phyloP scores from a whole-genome alignment of 2,113 vertebrate species.

The Motacilla alba region DNA sequence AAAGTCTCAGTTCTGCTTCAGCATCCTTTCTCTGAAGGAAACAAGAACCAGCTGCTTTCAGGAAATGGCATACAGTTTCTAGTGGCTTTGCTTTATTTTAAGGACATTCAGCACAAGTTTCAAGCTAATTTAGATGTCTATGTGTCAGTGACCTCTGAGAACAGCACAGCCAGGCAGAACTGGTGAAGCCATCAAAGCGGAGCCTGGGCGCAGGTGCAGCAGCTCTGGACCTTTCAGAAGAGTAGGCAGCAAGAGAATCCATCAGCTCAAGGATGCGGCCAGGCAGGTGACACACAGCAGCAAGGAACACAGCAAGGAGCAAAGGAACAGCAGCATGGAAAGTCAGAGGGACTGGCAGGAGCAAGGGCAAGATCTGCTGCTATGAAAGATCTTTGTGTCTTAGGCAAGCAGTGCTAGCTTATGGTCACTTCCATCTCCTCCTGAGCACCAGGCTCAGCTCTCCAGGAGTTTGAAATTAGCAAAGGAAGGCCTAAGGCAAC shows the following conservation, averaged over 20 bases:
- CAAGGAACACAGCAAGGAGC: background rate
- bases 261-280: background rate
- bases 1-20: background rate
- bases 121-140: background rate
- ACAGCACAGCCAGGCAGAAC: constrained; percentile 9
- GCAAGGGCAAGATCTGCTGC: background rate
- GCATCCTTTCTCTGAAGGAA: background rate
- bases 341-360: background rate
- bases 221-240: background rate
- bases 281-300: background rate
- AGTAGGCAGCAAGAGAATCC: background rate
- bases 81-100: background rate
- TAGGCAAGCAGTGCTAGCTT: background rate
- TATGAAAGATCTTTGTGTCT: background rate
- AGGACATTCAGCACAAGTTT: background rate
- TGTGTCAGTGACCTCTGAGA: background rate
- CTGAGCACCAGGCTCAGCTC: background rate
- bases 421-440: background rate
- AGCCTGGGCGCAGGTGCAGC: background rate
- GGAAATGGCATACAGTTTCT: background rate
- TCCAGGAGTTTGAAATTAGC: background rate
- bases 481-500: background rate
- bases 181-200: background rate
- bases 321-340: background rate
- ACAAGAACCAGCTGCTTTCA: background rate